phyloP scores from a whole-genome alignment of 30 jellyfish, hydroid and myxozoan genomes.

The Euphysa ruthae region DNA sequence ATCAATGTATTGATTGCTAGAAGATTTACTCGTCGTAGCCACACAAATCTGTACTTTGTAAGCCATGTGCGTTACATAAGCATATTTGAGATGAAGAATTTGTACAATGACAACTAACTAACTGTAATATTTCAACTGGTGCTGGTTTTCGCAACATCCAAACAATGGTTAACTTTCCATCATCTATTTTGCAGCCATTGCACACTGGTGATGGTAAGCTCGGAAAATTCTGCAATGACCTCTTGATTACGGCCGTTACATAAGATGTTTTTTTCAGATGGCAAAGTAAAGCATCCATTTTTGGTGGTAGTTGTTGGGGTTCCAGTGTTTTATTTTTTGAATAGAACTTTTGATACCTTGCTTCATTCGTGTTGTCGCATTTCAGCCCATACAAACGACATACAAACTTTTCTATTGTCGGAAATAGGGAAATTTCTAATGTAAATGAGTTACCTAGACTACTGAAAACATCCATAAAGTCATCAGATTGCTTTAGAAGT shows the following conservation, averaged over 20 bases:
- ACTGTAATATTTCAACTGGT: constrained; percentile 1
- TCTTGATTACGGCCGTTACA: constrained; percentile 4
- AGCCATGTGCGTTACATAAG: too few relatives aligned
- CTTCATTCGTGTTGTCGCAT: constrained; percentile 3
- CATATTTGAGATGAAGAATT: too few relatives aligned
- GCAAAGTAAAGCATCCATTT: constrained; percentile 9
- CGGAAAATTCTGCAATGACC: background rate
- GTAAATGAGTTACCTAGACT: background rate
- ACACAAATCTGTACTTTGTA: too few relatives aligned
- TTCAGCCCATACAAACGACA: constrained; percentile 19
- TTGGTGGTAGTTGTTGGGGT: constrained; percentile 39
- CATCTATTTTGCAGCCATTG: constrained; percentile 13
- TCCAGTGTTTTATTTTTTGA: background rate
- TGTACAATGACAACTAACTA: too few relatives aligned
- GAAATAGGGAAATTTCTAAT: background rate
- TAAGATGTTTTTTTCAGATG: constrained; percentile 13
- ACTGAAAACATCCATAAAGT: background rate
- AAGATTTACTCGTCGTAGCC: too few relatives aligned
- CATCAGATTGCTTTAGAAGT: background rate
- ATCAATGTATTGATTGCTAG: too few relatives aligned
- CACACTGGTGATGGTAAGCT: constrained; percentile 4
- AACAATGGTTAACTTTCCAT: background rate
- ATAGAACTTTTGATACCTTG: constrained; percentile 10
- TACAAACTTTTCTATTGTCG: constrained; percentile 9
- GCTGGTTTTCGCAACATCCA: constrained; percentile 23